Base-by-base conservation (phyloP, 2,113 vertebrate species). In the Catharus bicknelli region DNA sequence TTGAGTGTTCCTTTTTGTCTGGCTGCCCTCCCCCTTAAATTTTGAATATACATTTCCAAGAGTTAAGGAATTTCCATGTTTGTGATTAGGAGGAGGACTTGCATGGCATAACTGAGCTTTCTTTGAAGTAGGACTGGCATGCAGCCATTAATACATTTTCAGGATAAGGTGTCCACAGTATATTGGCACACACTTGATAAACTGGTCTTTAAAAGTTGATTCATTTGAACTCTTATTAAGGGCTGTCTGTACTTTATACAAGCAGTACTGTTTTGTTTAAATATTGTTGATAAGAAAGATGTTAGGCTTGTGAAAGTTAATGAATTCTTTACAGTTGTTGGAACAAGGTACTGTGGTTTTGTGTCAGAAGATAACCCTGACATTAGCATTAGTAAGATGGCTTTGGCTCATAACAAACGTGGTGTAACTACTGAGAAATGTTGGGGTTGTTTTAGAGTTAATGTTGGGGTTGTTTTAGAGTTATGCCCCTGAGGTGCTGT, bases 381-480 rank as follows among this genome's bases (percentile, higher is more conserved):
- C 9, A 30, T 69, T 81, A 79, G 47, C 48, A 30, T 61, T 82
- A 77, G 48, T 86, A 54, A 77, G 57, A 82, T 62, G 38, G 11
- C 45, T 94, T 96, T 93, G 76, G 53, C 94, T 92, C n/a, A 15
- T 93, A 79, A 59, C n/a, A 89, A 83, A 54, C 15, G 36, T 69
- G 57, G 50, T 92, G 27, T 62, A 74, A 62, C 32, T 74, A 34
- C 43, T 54, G 53, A 63, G 69, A 91, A 90, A 80, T 66, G 22
- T 54, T 53, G 47, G 27, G 13, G 13, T 32, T 88, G 38, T 87
- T 92, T 16, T 83, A 80, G 38, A 78, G 40, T 80, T 83, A 90
- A 80, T 66, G 22, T 54, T 53, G 47, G 27, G 13, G 13, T 32
- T 88, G 38, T 87, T 92, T 16, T 83, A 80, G 38, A 78, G 40